Evolutionary conservation across 2,113 vertebrate genomes (phyloP).

Genomic region (Polypterus senegalus): DNA sequence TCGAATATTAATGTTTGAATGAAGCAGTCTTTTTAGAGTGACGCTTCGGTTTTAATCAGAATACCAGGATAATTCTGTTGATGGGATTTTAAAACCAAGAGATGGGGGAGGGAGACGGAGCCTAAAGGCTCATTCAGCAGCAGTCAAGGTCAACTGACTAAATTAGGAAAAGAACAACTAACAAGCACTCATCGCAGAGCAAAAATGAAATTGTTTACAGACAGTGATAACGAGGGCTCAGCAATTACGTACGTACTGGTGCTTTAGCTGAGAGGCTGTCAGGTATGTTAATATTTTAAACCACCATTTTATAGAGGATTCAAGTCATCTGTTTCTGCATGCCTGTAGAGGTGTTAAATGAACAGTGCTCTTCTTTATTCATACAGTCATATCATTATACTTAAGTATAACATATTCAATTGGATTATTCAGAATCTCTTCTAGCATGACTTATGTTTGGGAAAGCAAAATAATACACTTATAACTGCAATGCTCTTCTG

Average conservation of each 20-base stretch:
- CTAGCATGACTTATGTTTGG: no score
- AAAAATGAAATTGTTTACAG: constrained; percentile 21
- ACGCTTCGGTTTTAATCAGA: constrained; percentile 37
- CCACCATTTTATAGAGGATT: constrained; percentile 21
- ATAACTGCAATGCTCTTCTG: no score
- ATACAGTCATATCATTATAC: no score
- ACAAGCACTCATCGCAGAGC: constrained; percentile 17
- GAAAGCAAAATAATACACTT: no score
- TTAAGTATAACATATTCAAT: no score
- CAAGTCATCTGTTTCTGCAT: neutral
- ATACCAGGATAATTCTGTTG: constrained; percentile 35
- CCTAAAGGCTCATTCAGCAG: constrained; percentile 11
- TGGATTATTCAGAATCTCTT: no score
- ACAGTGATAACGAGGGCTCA: constrained; percentile 21
- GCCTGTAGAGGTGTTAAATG: no score
- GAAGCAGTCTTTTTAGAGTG: constrained; percentile 43
- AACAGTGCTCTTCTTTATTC: no score
- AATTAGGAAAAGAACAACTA: constrained; percentile 14
- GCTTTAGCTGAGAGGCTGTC: no score
- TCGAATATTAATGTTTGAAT: constrained; percentile 55
- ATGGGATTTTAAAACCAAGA: constrained; percentile 35
- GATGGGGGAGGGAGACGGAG: constrained; percentile 9
- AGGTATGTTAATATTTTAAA: constrained; percentile 21
- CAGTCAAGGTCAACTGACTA: constrained; percentile 30
- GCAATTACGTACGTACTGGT: constrained; percentile 13